Conservation (phyloP, 2,797 vertebrate genomes). For the Tachyglossus aculeatus region DNA sequence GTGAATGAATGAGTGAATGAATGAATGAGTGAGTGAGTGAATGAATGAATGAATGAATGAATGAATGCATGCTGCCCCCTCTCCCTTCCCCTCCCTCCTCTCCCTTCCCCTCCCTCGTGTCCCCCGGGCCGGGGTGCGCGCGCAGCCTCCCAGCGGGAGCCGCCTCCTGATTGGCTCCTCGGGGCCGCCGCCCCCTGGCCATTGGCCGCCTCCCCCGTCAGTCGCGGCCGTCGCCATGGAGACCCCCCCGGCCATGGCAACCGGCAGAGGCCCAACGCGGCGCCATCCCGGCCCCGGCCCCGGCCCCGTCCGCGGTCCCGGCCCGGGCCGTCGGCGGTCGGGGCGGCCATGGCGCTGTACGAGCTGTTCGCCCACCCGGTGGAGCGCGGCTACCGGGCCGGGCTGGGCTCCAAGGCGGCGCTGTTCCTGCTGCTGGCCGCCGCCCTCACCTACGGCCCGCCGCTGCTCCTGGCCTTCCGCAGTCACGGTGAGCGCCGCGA, state of each 20-base stretch:
- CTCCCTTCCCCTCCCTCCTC: too few species aligned
- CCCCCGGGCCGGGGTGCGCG: too few species aligned
- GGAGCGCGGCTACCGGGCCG: conserved; percentile 81
- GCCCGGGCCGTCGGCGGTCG: accelerated
- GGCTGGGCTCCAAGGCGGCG: conserved; percentile 86
- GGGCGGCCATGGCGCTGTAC: conserved; percentile 80
- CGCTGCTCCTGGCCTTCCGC: conserved; percentile 89
- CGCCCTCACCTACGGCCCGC: conserved; percentile 87
- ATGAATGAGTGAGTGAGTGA: too few species aligned
- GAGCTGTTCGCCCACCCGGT: conserved; percentile 87
- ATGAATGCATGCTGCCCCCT: too few species aligned
- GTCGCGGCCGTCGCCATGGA: conserved; percentile 49
- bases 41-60: too few species aligned
- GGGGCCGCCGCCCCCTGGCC: neutral
- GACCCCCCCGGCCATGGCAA: conserved; percentile 75
- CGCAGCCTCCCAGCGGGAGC: too few species aligned
- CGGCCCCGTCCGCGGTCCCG: accelerated
- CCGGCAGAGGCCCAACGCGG: conserved; percentile 66
- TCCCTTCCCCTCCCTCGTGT: too few species aligned
- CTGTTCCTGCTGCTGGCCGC: conserved; percentile 79
- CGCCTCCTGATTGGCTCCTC: neutral
- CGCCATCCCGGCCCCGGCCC: accelerated
- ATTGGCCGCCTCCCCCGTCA: conserved; percentile 30
- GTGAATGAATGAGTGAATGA: too few species aligned
- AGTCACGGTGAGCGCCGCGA: conserved; percentile 84